phyloP scores from a whole-genome alignment of 2,888 invertebrate species.

The Meiosimyza decipiens region DNA sequence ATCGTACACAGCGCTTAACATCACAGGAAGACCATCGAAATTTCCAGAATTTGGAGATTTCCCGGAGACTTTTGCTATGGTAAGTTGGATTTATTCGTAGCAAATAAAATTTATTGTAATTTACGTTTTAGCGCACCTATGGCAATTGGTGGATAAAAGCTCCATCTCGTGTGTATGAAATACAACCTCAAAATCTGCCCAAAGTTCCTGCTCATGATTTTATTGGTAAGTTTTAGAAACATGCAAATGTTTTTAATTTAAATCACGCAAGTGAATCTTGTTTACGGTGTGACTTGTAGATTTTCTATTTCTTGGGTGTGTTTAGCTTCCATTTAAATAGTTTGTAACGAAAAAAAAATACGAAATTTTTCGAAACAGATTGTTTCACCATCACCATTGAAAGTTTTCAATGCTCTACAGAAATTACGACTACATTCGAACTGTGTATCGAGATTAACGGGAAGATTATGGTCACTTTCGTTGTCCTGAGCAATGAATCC shows the following conservation, averaged over 20 bases:
- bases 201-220: constrained; percentile 80
- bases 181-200: constrained; percentile 79
- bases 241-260: not conserved
- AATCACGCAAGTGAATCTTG: no score
- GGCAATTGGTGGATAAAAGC: constrained; percentile 87
- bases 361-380: no score
- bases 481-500: no score
- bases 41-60: constrained; percentile 93
- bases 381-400: no score
- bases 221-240: constrained; percentile 72
- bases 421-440: no score
- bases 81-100: constrained; percentile 66
- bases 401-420: no score
- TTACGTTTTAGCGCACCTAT: constrained; percentile 76
- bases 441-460: no score
- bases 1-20: constrained; percentile 88
- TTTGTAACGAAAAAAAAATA: no score
- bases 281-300: no score
- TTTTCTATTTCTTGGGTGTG: no score
- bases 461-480: no score
- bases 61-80: constrained; percentile 90
- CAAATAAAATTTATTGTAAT: constrained; percentile 18
- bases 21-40: constrained; percentile 84
- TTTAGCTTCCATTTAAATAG: no score
- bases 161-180: constrained; percentile 77